Percentiles rank a stretch among this genome's conserved stretches.
phyloP scores from a whole-genome alignment of 2,113 vertebrate species.

The Triplophysa tibetana region DNA sequence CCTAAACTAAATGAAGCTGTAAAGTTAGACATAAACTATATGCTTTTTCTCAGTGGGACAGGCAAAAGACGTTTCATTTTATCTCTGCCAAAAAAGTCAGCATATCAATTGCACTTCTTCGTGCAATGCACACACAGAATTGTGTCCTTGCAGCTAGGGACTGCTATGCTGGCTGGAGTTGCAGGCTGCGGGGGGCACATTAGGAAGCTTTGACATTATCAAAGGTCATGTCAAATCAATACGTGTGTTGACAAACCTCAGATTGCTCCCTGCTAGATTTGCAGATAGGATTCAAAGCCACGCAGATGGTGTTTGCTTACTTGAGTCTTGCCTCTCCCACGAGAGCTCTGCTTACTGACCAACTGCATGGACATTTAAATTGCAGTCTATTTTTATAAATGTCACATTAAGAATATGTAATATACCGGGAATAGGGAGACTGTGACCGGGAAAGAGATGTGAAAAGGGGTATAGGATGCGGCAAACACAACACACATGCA shows the following conservation, averaged over 20 bases:
- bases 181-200: conserved; percentile 28
- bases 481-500: background rate
- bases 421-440: background rate
- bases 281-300: conserved; percentile 37
- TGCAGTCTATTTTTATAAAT: conserved; percentile 8
- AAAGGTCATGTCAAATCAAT: conserved; percentile 59
- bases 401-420: conserved; percentile 11
- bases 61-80: background rate
- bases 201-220: conserved; percentile 52
- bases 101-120: background rate
- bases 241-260: conserved; percentile 53
- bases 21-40: background rate
- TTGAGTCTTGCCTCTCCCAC: conserved; percentile 14
- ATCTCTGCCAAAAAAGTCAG: background rate
- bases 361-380: conserved; percentile 47
- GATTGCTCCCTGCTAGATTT: conserved; percentile 48
- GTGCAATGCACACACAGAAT: background rate
- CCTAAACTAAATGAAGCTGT: background rate
- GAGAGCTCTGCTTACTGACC: conserved; percentile 31
- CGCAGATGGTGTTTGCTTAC: conserved; percentile 52
- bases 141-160: conserved; percentile 23
- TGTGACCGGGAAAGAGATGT: background rate
- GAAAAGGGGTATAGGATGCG: background rate
- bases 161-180: conserved; percentile 23
- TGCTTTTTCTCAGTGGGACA: background rate